A percentile compares a stretch with the other conserved stretches of the same genome.
phyloP scores from a whole-genome alignment of 2,797 vertebrate species.

The Helostoma temminkii region DNA sequence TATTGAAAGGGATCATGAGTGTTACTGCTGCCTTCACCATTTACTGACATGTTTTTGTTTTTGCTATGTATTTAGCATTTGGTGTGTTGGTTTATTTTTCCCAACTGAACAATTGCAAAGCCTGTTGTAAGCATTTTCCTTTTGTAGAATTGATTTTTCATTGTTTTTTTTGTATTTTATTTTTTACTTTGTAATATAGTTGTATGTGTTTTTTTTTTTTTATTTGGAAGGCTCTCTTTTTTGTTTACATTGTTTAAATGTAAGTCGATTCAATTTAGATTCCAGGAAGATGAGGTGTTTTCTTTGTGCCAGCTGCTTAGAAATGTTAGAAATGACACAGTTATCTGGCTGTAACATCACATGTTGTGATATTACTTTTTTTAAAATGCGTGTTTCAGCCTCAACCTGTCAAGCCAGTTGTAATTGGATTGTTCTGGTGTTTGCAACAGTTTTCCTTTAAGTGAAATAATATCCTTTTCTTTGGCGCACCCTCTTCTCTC shows the following conservation, averaged over 20 bases:
- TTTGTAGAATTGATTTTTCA: conserved; percentile 76
- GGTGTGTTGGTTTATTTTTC: conserved; percentile 42
- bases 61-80: conserved; percentile 68
- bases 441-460: conserved; percentile 41
- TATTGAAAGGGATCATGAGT: conserved; percentile 76
- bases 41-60: conserved; percentile 72
- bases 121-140: conserved; percentile 80
- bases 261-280: conserved; percentile 76
- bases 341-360: conserved; percentile 72
- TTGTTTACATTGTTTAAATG: conserved; percentile 79
- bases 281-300: conserved; percentile 78
- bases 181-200: conserved; percentile 82
- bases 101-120: conserved; percentile 77
- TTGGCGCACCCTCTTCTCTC: conserved; percentile 22
- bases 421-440: conserved; percentile 56
- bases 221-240: conserved; percentile 72
- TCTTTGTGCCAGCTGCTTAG: conserved; percentile 74
- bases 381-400: conserved; percentile 44
- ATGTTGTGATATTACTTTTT: conserved; percentile 70
- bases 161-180: conserved; percentile 58
- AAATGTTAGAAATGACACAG: conserved; percentile 74
- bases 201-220: conserved; percentile 73
- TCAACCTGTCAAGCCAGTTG: conserved; percentile 49
- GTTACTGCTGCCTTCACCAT: conserved; percentile 71
- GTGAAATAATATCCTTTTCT: conserved; percentile 49